Percentiles rank a stretch among this genome's conserved stretches.
phyloP scores from a whole-genome alignment of 2,113 vertebrate species.

The Protobothrops mucrosquamatus region DNA sequence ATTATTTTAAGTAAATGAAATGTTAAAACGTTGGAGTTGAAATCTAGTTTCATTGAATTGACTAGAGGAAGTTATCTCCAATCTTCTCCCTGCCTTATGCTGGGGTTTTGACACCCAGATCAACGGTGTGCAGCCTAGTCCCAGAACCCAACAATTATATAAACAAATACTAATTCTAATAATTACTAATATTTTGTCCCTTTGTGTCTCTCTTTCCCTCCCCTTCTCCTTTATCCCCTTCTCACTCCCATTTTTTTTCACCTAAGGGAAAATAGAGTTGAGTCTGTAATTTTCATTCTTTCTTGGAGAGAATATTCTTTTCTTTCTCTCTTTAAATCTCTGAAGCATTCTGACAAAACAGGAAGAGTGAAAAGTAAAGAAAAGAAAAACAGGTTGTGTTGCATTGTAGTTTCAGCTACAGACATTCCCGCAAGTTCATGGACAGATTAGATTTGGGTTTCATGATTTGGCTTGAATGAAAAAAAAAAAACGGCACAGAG shows the following conservation, averaged over 20 bases:
- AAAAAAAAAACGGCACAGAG: background rate
- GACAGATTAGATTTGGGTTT: slow-evolving; percentile 18
- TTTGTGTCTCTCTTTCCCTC: slow-evolving; percentile 17
- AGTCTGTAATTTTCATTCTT: slow-evolving; percentile 65
- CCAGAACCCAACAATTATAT: slow-evolving; percentile 27
- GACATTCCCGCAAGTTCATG: background rate
- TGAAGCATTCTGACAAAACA: slow-evolving; percentile 50
- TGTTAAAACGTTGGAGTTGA: background rate
- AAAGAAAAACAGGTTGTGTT: slow-evolving; percentile 7
- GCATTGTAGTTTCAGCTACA: slow-evolving; percentile 29
- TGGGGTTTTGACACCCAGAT: slow-evolving; percentile 11
- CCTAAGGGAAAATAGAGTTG: slow-evolving; percentile 57
- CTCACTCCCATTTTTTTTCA: slow-evolving; percentile 2
- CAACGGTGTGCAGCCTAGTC: slow-evolving; percentile 32
- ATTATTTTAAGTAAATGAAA: background rate
- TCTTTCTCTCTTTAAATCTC: slow-evolving; percentile 34
- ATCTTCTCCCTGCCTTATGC: background rate
- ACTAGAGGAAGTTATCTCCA: background rate
- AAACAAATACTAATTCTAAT: background rate
- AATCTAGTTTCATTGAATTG: background rate
- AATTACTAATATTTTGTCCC: slow-evolving; percentile 52
- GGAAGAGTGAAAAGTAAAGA: slow-evolving; percentile 7
- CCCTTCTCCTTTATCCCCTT: background rate
- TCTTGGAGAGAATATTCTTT: slow-evolving; percentile 56
- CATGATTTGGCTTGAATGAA: slow-evolving; percentile 17